Evolutionary conservation across 2,797 vertebrate species (phyloP).

Genomic region (Siniperca undulata): DNA sequence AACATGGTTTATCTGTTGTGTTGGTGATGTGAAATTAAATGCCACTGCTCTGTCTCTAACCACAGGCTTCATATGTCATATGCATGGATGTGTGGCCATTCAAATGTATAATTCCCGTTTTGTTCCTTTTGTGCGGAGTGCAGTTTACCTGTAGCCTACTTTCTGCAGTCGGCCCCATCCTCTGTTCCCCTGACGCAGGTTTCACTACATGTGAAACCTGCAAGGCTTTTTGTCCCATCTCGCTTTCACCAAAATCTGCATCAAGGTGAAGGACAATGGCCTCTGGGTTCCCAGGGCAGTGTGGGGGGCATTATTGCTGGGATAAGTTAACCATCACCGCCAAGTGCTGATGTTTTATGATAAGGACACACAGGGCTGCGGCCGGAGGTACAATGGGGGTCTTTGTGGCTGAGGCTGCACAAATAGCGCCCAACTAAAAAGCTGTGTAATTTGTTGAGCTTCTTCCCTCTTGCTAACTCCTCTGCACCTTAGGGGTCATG

Average conservation of each 20-base stretch:
- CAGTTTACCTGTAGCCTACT: constrained; percentile 80
- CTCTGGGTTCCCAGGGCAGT: constrained; percentile 78
- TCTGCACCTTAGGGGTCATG: constrained; percentile 25
- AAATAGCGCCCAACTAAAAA: constrained; percentile 55
- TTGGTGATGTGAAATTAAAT: too few relatives aligned
- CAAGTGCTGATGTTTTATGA: constrained; percentile 80
- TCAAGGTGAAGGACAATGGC: constrained; percentile 77
- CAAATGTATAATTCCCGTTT: constrained; percentile 79
- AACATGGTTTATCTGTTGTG: too few relatives aligned
- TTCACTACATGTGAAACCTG: constrained; percentile 76
- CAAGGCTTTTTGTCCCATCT: constrained; percentile 68
- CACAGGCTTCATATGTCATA: too few relatives aligned
- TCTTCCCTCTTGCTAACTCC: constrained; percentile 54
- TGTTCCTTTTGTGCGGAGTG: constrained; percentile 77
- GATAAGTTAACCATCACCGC: constrained; percentile 74
- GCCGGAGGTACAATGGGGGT: constrained; percentile 69
- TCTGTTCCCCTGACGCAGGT: constrained; percentile 59
- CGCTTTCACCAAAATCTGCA: constrained; percentile 69
- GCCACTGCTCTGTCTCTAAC: too few relatives aligned
- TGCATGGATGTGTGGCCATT: too few relatives aligned
- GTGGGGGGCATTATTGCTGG: constrained; percentile 62
- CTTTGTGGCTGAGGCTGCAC: constrained; percentile 73
- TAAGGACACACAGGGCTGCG: constrained; percentile 69
- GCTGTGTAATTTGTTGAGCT: constrained; percentile 55
- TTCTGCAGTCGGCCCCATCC: constrained; percentile 46